Evolutionary conservation across 2,888 invertebrate genomes (phyloP).

Genomic region (Allolobophora icterica): DNA sequence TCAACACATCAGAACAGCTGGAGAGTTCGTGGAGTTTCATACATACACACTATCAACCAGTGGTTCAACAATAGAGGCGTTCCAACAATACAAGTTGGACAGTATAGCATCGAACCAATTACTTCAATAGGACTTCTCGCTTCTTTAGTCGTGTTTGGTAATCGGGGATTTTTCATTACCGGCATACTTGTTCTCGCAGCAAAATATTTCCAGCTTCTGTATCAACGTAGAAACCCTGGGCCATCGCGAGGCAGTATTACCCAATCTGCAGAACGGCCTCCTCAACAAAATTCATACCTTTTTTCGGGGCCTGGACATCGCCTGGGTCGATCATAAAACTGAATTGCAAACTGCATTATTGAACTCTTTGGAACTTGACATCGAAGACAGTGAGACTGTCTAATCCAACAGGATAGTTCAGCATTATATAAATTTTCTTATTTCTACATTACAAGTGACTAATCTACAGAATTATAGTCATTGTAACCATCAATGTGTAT

Average conservation of each 20-base stretch:
- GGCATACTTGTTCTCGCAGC: constrained; percentile 57
- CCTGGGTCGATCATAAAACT: neutral
- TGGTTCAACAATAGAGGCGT: constrained; percentile 55
- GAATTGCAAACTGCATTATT: neutral
- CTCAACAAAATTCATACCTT: neutral
- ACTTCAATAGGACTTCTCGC: constrained; percentile 57
- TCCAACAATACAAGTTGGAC: constrained; percentile 58
- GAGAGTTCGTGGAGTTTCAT: neutral
- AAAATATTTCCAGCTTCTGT: constrained; percentile 46
- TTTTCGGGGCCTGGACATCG: neutral
- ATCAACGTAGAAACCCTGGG: neutral
- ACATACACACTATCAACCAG: constrained; percentile 54
- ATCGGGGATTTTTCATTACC: constrained; percentile 60
- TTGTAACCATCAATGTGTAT: neutral
- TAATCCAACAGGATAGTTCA: too few species aligned
- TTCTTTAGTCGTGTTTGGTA: constrained; percentile 57
- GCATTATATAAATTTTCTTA: too few species aligned
- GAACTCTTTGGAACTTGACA: too few species aligned
- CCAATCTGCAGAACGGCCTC: neutral
- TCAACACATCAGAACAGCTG: constrained; percentile 3
- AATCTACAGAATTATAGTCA: too few species aligned
- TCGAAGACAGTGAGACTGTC: neutral
- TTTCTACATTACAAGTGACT: too few species aligned
- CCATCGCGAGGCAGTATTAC: neutral
- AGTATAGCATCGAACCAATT: constrained; percentile 58